Base-by-base conservation (phyloP, 2,113 vertebrate species). In the Cavia porcellus region DNA sequence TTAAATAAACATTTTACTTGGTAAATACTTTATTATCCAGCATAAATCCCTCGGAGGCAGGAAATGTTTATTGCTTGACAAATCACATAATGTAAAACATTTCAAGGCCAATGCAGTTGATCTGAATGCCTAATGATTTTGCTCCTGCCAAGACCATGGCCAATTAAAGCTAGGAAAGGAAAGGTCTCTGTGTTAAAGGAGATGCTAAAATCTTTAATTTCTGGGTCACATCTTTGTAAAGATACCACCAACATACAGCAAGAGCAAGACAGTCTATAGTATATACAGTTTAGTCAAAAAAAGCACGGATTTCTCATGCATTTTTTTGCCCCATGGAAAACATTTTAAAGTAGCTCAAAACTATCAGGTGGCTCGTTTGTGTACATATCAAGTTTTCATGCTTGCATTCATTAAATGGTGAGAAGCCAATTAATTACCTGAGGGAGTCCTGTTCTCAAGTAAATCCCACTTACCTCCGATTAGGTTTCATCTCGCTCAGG, bases 61-160 rank as follows among this genome's bases (percentile, higher is more conserved):
- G 32, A 94, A 84, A 50, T 61, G 32, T 57, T 90, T 90, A 59
- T 47, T n/a, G 85, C 52, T 74, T 90, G 70, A 94, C 68, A 79
- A 85, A 77, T 89, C 52, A 24, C 52, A 32, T 55, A 75, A 25
- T 38, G 9, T 24, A 50, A 75, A 68, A 38, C 77, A 62, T 85
- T 75, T 94, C 77, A 70, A 81, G 81, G 45, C 66, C 88, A 89
- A 24, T 11, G 25, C 32, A 20, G 4, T 20, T 5, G 9, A 38
- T 85, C 38, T 57, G 38, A 62, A 80, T 45, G 70, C 47, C 62
- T 42, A 35, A 50, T 38, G 74, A 55, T 30, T 89, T 74, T 92
- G 89, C 42, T 70, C 50, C 74, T 81, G 7, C 57, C 61, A 77
- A 95, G 94, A 70, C 91, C 13, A 22, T 7, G 47, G 66, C 82